Conservation (phyloP, 2,888 invertebrate genomes). For the Fabriciana adippe region DNA sequence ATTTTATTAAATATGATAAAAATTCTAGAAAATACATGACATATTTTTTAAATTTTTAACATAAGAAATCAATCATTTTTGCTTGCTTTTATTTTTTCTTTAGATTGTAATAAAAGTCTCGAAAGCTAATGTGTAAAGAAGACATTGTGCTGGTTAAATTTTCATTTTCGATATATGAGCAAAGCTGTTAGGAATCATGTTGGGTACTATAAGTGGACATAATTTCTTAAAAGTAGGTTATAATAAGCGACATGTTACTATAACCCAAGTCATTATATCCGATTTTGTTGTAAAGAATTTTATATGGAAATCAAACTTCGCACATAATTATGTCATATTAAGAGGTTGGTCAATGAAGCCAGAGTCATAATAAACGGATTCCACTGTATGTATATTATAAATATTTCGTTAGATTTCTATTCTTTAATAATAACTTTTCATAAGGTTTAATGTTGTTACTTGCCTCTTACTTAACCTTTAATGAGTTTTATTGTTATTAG, state of each 20-base stretch:
- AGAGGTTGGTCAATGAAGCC: background rate
- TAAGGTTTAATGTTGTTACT: too few relatives aligned
- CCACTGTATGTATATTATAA: background rate
- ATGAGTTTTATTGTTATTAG: too few relatives aligned
- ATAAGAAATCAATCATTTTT: background rate
- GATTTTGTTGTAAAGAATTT: background rate
- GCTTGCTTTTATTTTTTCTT: background rate
- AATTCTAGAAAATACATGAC: too few relatives aligned
- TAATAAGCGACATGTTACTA: background rate
- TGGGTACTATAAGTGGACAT: background rate
- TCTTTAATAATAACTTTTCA: too few relatives aligned
- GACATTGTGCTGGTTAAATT: constrained; percentile 15
- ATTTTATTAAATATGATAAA: too few relatives aligned
- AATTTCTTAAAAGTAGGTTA: background rate
- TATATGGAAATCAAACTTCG: background rate
- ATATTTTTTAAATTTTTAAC: background rate
- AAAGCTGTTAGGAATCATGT: background rate
- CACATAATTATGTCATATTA: background rate
- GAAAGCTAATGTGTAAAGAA: constrained; percentile 11
- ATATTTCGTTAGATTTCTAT: too few relatives aligned
- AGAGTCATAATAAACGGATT: background rate
- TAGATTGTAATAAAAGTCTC: constrained; percentile 17
- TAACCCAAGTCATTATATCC: background rate
- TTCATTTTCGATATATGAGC: background rate
- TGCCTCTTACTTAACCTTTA: too few relatives aligned